Conservation (phyloP, 1,140 invertebrate genomes). For the Oryzaephilus surinamensis region DNA sequence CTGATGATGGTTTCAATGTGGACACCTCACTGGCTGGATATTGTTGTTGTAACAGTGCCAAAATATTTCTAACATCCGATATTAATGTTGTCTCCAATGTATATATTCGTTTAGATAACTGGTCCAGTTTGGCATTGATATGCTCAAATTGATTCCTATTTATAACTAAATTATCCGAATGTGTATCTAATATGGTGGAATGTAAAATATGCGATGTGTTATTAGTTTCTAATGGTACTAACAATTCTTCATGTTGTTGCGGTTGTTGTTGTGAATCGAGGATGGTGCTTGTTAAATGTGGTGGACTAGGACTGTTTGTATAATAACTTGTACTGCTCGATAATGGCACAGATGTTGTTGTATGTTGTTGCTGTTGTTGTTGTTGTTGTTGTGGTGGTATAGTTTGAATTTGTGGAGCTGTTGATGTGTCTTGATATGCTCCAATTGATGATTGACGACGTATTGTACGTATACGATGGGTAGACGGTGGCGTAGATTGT, state of each 20-base stretch:
- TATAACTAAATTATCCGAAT: slow-evolving; percentile 28
- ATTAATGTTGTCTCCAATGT: slow-evolving; percentile 54
- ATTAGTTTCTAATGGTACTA: background rate
- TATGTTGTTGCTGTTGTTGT: slow-evolving; percentile 20
- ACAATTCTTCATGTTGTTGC: slow-evolving; percentile 10
- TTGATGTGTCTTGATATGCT: slow-evolving; percentile 39
- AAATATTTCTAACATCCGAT: slow-evolving; percentile 53
- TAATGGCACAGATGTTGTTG: slow-evolving; percentile 23
- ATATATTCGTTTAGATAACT: slow-evolving; percentile 48
- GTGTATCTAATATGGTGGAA: slow-evolving; percentile 29
- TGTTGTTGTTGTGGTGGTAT: slow-evolving; percentile 38
- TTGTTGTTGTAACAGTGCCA: slow-evolving; percentile 50
- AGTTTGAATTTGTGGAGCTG: too few relatives aligned
- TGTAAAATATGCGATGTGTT: slow-evolving; percentile 17
- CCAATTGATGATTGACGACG: slow-evolving; percentile 47
- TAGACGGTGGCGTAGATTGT: slow-evolving; percentile 46
- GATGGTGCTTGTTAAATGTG: slow-evolving; percentile 14
- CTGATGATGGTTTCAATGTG: slow-evolving; percentile 2
- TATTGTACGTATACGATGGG: slow-evolving; percentile 42
- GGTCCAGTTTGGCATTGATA: slow-evolving; percentile 50
- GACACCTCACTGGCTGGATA: background rate
- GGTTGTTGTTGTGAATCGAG: background rate
- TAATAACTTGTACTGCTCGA: slow-evolving; percentile 36
- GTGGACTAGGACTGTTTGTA: slow-evolving; percentile 34
- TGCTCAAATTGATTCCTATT: slow-evolving; percentile 39